Evolutionary conservation across 1,140 invertebrate genomes (phyloP).

Genomic region (Procambarus virginalis): DNA sequence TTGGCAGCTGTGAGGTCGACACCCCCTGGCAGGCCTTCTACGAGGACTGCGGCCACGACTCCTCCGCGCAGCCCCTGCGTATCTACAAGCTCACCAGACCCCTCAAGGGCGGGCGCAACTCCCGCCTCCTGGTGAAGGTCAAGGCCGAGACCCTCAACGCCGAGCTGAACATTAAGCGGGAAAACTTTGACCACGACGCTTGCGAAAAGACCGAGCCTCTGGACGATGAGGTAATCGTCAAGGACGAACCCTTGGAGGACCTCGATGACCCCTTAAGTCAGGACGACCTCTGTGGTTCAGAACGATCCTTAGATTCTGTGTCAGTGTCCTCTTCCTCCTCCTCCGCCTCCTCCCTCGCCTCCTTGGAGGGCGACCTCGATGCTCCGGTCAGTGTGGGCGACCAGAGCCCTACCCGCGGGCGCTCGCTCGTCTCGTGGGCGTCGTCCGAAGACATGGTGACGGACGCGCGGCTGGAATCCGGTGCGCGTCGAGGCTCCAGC

Average conservation of each 20-base stretch:
- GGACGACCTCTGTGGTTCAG: slow-evolving; percentile 69
- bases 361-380: slow-evolving; percentile 69
- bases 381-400: slow-evolving; percentile 40
- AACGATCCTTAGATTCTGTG: slow-evolving; percentile 67
- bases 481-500: slow-evolving; percentile 42
- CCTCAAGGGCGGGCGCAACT: slow-evolving; percentile 35
- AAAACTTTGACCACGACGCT: slow-evolving; percentile 48
- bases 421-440: slow-evolving; percentile 58
- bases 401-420: slow-evolving; percentile 53
- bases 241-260: slow-evolving; percentile 64
- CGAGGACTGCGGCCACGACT: slow-evolving; percentile 55
- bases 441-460: slow-evolving; percentile 55
- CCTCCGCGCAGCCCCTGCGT: slow-evolving; percentile 26
- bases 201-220: slow-evolving; percentile 63
- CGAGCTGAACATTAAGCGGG: slow-evolving; percentile 65
- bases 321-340: slow-evolving; percentile 68
- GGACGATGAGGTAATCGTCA: slow-evolving; percentile 45
- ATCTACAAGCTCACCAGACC: slow-evolving; percentile 45
- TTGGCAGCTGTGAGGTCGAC: slow-evolving; percentile 60
- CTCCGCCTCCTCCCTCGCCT: slow-evolving; percentile 63
- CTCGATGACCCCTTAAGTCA: slow-evolving; percentile 55
- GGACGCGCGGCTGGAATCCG: slow-evolving; percentile 40
- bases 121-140: slow-evolving; percentile 55
- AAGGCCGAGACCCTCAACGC: slow-evolving; percentile 43
- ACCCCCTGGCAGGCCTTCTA: slow-evolving; percentile 60